Base-by-base conservation (phyloP, 2,113 vertebrate species). In the Xenopus borealis region DNA sequence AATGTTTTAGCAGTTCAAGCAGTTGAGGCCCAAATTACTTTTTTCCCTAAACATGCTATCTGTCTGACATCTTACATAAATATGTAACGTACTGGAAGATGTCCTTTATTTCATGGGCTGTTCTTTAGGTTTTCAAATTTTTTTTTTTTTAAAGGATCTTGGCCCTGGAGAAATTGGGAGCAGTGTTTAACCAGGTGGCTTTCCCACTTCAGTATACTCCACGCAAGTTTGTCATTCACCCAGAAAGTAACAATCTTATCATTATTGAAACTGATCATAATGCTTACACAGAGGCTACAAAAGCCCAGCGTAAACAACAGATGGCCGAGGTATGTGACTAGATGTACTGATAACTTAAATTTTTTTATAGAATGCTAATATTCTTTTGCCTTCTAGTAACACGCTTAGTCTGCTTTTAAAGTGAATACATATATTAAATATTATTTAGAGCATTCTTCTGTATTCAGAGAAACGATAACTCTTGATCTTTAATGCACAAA, bases 231-330 rank as follows among this genome's bases (percentile, higher is more conserved):
- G 96, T 99, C 55, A 99, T 99, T 83, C 97, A 99, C 66, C 95
- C 95, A 0, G 97, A 99, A 81, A 98, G 94, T 79, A 98, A 95
- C 90, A 96, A 98, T 85, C 86, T 99, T 45, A 89, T 99, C 78
- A 86, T 99, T 85, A 99, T 99, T 2, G 97, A 99, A 86, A 96
- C 96, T 0, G 97, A 99, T 85, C 97, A 99, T 87, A 99, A 99
- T 0, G 97, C 97, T 58, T 99, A 99, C 83, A 99, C 97, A 0
- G 97, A 99, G 82, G 95, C 97, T 17, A 99, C 96, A 50, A 99
- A 99, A 83, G 96, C 97, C 19, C 97, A 99, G 82, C 90, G 97
- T 72, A 99, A 99, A 87, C 97, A 99, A 78, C 96, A 99, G 73
- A 99, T 99, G 97, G 97, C 97, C 0, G 97, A 99, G 96, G 97